phyloP scores from a whole-genome alignment of 2,113 vertebrate genomes.

The Grus americana region DNA sequence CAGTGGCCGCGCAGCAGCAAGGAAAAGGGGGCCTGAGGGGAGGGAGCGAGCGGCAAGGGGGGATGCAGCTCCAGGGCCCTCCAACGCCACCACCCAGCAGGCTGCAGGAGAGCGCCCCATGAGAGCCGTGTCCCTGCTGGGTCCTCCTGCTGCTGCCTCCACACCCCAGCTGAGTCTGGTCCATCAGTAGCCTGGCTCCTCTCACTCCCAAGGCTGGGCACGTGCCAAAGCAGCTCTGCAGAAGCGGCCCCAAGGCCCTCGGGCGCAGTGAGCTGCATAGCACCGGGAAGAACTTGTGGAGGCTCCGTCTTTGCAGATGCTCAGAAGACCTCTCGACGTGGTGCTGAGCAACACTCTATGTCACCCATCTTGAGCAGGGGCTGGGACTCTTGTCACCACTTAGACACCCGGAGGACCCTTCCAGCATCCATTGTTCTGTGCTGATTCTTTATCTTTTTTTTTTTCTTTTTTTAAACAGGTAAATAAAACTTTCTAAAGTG shows the following conservation, averaged over 20 bases:
- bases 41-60: accelerated
- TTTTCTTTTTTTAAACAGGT: background rate
- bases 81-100: background rate
- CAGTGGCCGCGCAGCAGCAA: accelerated
- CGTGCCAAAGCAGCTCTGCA: background rate
- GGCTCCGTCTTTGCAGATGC: background rate
- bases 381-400: too few relatives aligned
- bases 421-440: accelerated
- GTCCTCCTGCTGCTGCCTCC: background rate
- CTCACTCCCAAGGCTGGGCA: too few relatives aligned
- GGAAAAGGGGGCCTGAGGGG: background rate
- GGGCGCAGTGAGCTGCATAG: background rate
- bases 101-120: accelerated
- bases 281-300: background rate
- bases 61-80: background rate
- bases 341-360: background rate
- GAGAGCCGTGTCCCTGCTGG: background rate
- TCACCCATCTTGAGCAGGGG: background rate
- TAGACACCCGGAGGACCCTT: background rate
- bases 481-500: background rate
- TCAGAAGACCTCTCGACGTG: too few relatives aligned
- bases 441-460: background rate
- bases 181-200: background rate
- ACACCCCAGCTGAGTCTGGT: background rate
- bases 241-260: accelerated